These are phyloP conservation scores for Panagrolaimus sp. DNA, from an alignment of 1,140 invertebrate genomes.

Conservation along the genomic window DNA sequence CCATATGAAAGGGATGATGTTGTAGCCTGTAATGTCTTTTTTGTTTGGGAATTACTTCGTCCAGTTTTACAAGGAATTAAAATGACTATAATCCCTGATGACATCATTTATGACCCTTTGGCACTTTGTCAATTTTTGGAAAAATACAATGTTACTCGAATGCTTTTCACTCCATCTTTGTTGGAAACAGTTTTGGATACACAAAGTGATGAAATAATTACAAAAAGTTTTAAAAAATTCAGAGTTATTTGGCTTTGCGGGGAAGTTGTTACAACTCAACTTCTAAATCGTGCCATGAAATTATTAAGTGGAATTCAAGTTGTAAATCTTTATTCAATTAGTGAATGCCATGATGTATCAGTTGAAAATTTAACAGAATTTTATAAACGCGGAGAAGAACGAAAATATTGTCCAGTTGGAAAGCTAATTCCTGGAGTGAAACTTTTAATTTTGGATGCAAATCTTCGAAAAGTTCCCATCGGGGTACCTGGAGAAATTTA, in stretches of 20 bases:
- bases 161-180: constrained; percentile 62
- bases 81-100: constrained; percentile 61
- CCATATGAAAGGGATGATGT: constrained; percentile 60
- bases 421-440: constrained; percentile 61
- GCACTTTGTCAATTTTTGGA: constrained; percentile 59
- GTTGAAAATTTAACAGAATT: constrained; percentile 60
- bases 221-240: constrained; percentile 23
- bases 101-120: constrained; percentile 61
- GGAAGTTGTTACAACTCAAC: constrained; percentile 61
- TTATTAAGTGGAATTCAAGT: constrained; percentile 60
- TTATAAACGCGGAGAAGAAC: constrained; percentile 35
- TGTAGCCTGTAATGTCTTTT: constrained; percentile 63
- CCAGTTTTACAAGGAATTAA: constrained; percentile 61
- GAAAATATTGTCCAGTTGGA: constrained; percentile 63
- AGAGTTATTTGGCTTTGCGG: constrained; percentile 62
- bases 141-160: constrained; percentile 60
- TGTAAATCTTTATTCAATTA: constrained; percentile 60
- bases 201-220: constrained; percentile 33
- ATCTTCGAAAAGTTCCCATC: constrained; percentile 61
- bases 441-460: constrained; percentile 61
- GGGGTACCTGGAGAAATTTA: constrained; percentile 64
- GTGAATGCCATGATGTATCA: constrained; percentile 62
- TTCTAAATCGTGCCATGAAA: constrained; percentile 60
- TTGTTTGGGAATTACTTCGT: constrained; percentile 62
- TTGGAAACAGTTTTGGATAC: constrained; percentile 61